phyloP scores from a whole-genome alignment of 2,113 vertebrate species.

The Sciurus niger region DNA sequence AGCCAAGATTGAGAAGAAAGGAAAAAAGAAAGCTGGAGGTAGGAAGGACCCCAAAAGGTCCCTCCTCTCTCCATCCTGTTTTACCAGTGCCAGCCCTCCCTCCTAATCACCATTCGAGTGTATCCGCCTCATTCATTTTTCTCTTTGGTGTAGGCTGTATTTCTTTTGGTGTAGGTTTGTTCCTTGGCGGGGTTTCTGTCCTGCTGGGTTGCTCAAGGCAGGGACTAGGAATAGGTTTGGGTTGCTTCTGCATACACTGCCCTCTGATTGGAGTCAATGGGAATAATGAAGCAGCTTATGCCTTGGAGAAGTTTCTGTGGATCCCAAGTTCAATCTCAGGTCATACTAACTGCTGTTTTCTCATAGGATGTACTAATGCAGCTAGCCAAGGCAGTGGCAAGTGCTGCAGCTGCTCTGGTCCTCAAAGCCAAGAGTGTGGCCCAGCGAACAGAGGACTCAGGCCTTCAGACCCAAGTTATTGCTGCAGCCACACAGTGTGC shows the following conservation, averaged over 20 bases:
- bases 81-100: neutral
- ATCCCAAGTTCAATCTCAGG: neutral
- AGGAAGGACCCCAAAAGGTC: neutral
- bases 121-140: constrained; percentile 79
- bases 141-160: constrained; percentile 69
- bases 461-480: constrained; percentile 96
- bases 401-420: constrained; percentile 94
- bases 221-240: constrained; percentile 65
- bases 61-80: neutral
- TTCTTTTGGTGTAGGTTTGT: constrained; percentile 71
- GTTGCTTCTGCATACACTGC: constrained; percentile 74
- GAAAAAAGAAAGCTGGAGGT: constrained; percentile 77
- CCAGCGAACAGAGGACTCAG: constrained; percentile 94
- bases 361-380: constrained; percentile 97
- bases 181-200: constrained; percentile 64
- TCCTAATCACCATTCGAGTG: constrained; percentile 72
- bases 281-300: constrained; percentile 81
- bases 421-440: constrained; percentile 98
- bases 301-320: constrained; percentile 50
- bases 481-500: constrained; percentile 97
- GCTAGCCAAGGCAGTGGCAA: constrained; percentile 96
- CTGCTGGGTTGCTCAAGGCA: constrained; percentile 57
- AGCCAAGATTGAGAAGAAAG: constrained; percentile 67
- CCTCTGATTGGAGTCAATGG: constrained; percentile 77
- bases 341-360: neutral